Evolutionary conservation across 2,888 invertebrate species (phyloP), one percentile per base, ranked within the genome.

Genomic region (Torymus tubicola): DNA sequence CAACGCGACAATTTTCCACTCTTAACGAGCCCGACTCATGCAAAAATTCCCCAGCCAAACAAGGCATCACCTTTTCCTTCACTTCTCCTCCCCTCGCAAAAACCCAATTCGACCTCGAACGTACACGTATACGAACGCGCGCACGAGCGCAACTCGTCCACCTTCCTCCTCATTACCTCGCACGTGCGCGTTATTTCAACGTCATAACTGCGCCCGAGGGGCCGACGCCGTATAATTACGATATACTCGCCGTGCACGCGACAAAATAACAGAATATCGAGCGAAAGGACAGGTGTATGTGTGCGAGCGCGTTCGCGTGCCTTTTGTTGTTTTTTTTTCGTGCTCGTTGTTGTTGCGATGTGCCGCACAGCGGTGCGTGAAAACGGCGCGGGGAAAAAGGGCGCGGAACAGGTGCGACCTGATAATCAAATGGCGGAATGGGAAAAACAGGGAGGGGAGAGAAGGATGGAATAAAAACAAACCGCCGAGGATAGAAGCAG

Each of bases 361-460:
- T 57, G 64, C 63, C 60, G 67, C 78, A 55, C 65, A 68, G 55
- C 70, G 69, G 64, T 61, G 74, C 79, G 70, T 80, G 74, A 80
- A 80, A 79, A 79, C 14, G 50, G 55, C 52, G 73, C 42, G 21
- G 16, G 21, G 61, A 70, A 67, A 74, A 67, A 31, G 64, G 73
- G 63, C 57, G 64, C 57, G 21, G 77, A 71, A 78, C 78, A 71
- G 78, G 78, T 78, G 78, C 78, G 52, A 71, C 71, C 71, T 78
- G 64, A 61, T 69, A 63, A 77, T 77, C 69, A 70, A 69, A 50
- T 63, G 31, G n/a, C 16, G 18, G 31, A 3, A 4, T 2, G 24
- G 24, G 58, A 21, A 13, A 55, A 18, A 18, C 18, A 10, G 18
- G 2, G 50, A 31, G 10, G n/a, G 4, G 53, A n/a, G 53, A n/a